Evolutionary conservation across 2,113 vertebrate genomes (phyloP).

Genomic region (Eolophus roseicapilla): DNA sequence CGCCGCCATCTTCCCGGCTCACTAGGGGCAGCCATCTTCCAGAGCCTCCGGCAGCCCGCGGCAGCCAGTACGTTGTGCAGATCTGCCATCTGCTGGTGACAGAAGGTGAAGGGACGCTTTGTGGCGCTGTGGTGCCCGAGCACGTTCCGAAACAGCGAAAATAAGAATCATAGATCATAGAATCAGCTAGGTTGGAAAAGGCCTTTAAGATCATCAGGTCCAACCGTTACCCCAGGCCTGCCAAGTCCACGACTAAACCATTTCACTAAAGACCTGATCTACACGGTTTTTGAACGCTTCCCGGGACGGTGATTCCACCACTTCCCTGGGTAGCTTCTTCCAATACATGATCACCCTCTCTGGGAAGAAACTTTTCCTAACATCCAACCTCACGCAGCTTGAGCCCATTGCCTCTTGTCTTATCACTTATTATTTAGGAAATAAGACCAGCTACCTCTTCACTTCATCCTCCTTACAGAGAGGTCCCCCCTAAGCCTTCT

Average conservation of each 20-base stretch:
- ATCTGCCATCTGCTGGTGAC: background rate
- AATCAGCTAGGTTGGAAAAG: background rate
- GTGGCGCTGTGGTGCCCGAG: too few relatives aligned
- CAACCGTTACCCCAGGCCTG: background rate
- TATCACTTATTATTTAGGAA: too few relatives aligned
- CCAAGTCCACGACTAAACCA: background rate
- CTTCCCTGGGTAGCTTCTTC: background rate
- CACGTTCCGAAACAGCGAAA: background rate
- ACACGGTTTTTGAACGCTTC: background rate
- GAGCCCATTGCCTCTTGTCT: background rate
- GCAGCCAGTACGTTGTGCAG: background rate
- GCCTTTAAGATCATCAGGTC: background rate
- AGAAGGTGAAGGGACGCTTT: background rate
- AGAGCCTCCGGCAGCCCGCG: too few relatives aligned
- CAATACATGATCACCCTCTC: background rate
- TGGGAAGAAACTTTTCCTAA: background rate
- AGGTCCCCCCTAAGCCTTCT: too few relatives aligned
- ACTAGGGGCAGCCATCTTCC: background rate
- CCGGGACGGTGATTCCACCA: background rate
- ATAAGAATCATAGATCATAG: background rate
- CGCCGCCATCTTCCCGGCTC: background rate
- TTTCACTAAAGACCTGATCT: background rate
- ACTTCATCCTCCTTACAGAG: too few relatives aligned
- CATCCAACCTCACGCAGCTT: background rate
- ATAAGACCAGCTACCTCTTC: too few relatives aligned